Evolutionary conservation across 2,113 vertebrate species (phyloP), one percentile per base, ranked within the genome.

Genomic region (Chlorodrepanis virens): DNA sequence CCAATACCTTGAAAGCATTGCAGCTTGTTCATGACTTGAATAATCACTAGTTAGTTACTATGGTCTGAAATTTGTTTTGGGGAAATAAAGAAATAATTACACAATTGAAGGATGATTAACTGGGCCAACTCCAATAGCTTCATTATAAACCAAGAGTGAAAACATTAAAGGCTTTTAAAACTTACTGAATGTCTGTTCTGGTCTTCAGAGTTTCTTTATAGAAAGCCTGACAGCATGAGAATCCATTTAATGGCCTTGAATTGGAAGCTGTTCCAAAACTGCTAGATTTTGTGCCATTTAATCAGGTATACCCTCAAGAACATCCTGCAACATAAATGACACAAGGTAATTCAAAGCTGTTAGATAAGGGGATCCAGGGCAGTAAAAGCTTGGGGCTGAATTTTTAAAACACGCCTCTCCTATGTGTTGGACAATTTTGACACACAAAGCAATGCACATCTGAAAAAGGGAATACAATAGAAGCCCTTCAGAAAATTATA

Each of bases 261-360:
- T 83, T 93, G 60, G 80, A 92, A 81, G 59, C 40, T 90, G 27
- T 40, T 93, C 70, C 45, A 61, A 63, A 80, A 70, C 54, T 39
- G 54, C 31, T 72, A 69, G 82, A 69, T 85, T 91, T 82, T 83
- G 67, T 86, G 67, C 40, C 44, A 47, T 95, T 89, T 90, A 86
- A 95, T 86, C 88, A 70, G 50, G 86, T 77, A 77, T 83, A 87
- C 52, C 39, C 54, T 87, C 59, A 86, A 93, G 75, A 96, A 64
- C 75, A 93, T 83, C 42, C 71, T 88, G 63, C 37, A 72, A 70
- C 47, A 61, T 24, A 57, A 95, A 54, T 88, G 63, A 86, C 70
- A 90, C 54, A 33, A 84, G 39, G 76, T 77, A 93, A 85, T 83
- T 94, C 71, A 92, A 93, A 93, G 76, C 76, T 89, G 39, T 78